A percentile compares a stretch with the other conserved stretches of the same genome.
phyloP scores from a whole-genome alignment of 2,888 invertebrate species.

The Callimorpha dominula region DNA sequence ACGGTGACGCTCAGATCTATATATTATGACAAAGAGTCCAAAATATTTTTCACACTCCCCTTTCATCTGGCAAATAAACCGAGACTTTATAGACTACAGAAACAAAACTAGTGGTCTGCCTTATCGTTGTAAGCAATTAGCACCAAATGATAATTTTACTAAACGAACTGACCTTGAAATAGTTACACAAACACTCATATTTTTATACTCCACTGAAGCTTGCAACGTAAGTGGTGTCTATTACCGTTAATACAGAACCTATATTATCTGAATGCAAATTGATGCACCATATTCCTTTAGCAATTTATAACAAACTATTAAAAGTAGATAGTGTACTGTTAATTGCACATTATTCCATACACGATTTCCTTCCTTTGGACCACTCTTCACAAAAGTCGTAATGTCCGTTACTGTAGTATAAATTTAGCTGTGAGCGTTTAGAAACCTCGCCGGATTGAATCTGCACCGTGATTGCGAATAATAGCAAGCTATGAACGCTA shows the following conservation, averaged over 20 bases:
- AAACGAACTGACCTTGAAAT: not conserved
- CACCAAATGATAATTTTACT: not conserved
- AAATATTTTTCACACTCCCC: too few species aligned
- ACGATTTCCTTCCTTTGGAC: slow-evolving; percentile 18
- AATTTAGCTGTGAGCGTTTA: slow-evolving; percentile 50
- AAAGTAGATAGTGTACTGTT: not conserved
- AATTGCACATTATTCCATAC: not conserved
- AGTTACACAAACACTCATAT: not conserved
- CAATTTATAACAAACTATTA: slow-evolving; percentile 3
- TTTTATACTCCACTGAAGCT: not conserved
- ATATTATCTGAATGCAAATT: not conserved
- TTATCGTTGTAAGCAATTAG: too few species aligned
- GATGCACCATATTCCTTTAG: not conserved
- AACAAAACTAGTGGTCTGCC: too few species aligned
- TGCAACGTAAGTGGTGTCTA: too few species aligned
- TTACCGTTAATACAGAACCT: not conserved
- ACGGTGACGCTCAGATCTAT: not conserved
- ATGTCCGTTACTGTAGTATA: slow-evolving; percentile 57
- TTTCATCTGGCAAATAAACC: too few species aligned
- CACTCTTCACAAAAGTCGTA: slow-evolving; percentile 32
- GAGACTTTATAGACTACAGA: too few species aligned
- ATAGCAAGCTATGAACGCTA: slow-evolving; percentile 52
- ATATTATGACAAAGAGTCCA: too few species aligned
- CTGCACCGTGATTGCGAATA: slow-evolving; percentile 67
- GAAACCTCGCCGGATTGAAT: slow-evolving; percentile 71